Evolutionary conservation across 2,797 vertebrate species (phyloP).

Genomic region (Echeneis naucrates): DNA sequence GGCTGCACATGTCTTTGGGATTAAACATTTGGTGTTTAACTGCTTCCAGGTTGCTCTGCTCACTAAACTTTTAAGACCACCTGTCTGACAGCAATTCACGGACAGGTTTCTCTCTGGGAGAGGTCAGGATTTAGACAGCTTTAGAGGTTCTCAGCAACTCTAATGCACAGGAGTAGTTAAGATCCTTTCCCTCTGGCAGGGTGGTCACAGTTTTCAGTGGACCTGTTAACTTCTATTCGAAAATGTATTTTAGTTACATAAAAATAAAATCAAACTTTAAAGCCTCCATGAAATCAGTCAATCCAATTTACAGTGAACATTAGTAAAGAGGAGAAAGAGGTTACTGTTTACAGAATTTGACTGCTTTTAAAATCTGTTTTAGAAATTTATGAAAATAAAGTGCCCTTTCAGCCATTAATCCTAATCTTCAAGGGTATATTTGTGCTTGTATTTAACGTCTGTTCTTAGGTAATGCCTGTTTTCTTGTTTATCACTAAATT

Average conservation of each 20-base stretch:
- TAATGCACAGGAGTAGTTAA: conserved; percentile 31
- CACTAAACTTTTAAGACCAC: conserved; percentile 74
- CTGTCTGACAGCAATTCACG: conserved; percentile 62
- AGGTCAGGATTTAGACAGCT: conserved; percentile 59
- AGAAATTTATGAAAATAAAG: conserved; percentile 53
- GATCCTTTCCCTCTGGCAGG: conserved; percentile 20
- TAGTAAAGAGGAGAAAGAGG: conserved; percentile 44
- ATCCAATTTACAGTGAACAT: conserved; percentile 72
- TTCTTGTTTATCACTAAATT: conserved; percentile 8
- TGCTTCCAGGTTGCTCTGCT: conserved; percentile 72
- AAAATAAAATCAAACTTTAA: conserved; percentile 71
- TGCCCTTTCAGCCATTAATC: conserved; percentile 32
- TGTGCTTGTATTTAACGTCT: conserved; percentile 12
- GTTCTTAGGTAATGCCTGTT: neutral
- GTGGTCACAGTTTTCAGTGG: conserved; percentile 47
- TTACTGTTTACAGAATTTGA: conserved; percentile 72
- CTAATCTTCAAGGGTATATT: conserved; percentile 19
- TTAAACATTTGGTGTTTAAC: conserved; percentile 69
- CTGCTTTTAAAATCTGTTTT: conserved; percentile 60
- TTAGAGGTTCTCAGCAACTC: conserved; percentile 59
- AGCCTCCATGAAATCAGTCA: conserved; percentile 60
- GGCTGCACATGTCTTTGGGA: conserved; percentile 65
- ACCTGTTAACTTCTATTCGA: conserved; percentile 42
- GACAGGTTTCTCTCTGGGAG: conserved; percentile 56
- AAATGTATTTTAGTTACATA: conserved; percentile 53